Evolutionary conservation across 2,888 invertebrate species (phyloP).

Genomic region (Diaprepes abbreviatus): DNA sequence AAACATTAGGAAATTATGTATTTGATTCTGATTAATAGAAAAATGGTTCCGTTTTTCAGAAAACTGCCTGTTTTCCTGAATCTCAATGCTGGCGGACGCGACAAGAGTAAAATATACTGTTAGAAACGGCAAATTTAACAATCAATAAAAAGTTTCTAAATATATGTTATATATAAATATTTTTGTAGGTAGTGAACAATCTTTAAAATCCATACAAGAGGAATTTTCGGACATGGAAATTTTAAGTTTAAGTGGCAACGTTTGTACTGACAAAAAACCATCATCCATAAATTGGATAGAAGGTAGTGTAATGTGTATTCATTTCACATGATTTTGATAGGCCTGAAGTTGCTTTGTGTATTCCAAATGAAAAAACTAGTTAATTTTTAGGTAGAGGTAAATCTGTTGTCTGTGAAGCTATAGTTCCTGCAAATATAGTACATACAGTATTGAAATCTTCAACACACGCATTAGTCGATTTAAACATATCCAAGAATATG

Average conservation of each 20-base stretch:
- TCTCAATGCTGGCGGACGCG: too few relatives aligned
- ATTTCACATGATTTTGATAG: too few relatives aligned
- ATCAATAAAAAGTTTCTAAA: too few relatives aligned
- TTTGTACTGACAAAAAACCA: constrained; percentile 97
- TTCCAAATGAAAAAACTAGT: too few relatives aligned
- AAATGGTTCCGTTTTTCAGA: too few relatives aligned
- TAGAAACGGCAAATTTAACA: too few relatives aligned
- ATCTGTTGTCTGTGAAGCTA: constrained; percentile 93
- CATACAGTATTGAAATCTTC: constrained; percentile 86
- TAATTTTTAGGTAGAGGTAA: constrained; percentile 85
- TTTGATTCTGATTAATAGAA: too few relatives aligned
- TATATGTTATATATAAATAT: not conserved
- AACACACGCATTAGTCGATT: constrained; percentile 84
- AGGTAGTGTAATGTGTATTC: constrained; percentile 49
- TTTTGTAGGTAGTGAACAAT: constrained; percentile 77
- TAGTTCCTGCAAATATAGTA: constrained; percentile 82
- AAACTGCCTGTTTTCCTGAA: too few relatives aligned
- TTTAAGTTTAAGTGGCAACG: constrained; percentile 95
- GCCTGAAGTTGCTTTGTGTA: too few relatives aligned
- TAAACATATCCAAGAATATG: constrained; percentile 93
- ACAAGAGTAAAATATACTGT: too few relatives aligned
- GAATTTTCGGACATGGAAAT: constrained; percentile 91
- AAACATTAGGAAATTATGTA: too few relatives aligned
- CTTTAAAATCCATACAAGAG: constrained; percentile 79
- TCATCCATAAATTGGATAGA: constrained; percentile 97